Percentiles rank a stretch among this genome's conserved stretches.
These are phyloP conservation scores for Nomada fucata DNA, from an alignment of 2,888 invertebrate genomes.

Conservation along the genomic window DNA sequence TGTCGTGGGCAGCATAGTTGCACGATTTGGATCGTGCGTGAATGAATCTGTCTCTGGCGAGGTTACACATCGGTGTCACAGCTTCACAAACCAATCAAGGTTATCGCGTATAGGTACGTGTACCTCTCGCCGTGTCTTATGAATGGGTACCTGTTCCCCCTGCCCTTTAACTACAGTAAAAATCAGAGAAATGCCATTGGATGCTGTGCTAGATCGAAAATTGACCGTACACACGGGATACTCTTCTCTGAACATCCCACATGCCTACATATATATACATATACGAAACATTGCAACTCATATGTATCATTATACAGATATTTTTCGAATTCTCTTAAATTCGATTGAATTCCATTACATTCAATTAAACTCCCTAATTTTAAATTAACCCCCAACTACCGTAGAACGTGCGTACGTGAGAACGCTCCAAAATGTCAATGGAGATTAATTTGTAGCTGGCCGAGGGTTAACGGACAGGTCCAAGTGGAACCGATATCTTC, in stretches of 20 bases:
- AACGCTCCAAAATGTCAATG: no score
- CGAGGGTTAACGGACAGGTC: no score
- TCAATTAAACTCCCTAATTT: no score
- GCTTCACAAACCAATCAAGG: slow-evolving; percentile 50
- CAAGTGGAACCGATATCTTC: no score
- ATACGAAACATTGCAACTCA: not conserved
- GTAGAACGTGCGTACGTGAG: no score
- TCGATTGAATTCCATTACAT: no score
- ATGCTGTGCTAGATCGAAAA: slow-evolving; percentile 24
- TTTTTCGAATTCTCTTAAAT: no score
- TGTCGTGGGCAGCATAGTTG: not conserved
- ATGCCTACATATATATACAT: not conserved
- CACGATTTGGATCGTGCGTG: slow-evolving; percentile 10
- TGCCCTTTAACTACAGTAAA: slow-evolving; percentile 50
- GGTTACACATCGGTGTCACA: slow-evolving; percentile 33
- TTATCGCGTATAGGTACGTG: slow-evolving; percentile 25
- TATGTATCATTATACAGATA: no score
- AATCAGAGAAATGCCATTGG: slow-evolving; percentile 41
- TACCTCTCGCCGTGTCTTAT: slow-evolving; percentile 44
- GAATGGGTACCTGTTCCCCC: slow-evolving; percentile 43
- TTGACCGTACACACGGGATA: not conserved
- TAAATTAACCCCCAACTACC: no score
- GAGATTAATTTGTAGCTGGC: no score
- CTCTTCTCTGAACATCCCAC: not conserved
- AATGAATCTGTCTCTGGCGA: slow-evolving; percentile 46